Conservation (phyloP, 2,888 invertebrate species). For the Biston stratarius region DNA sequence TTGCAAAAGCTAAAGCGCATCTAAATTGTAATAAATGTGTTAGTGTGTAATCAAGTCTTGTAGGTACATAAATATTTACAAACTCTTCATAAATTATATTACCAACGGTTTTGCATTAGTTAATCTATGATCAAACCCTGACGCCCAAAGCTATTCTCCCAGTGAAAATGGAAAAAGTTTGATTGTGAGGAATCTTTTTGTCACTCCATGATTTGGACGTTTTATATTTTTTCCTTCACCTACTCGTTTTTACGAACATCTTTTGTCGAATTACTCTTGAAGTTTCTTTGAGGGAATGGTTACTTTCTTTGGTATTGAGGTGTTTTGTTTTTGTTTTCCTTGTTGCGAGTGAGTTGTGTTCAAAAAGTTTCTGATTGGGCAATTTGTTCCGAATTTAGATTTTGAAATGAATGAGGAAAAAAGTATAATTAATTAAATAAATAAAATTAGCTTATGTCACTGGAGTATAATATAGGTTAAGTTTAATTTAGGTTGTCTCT, state of each 20-base stretch:
- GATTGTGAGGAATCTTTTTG: constrained; percentile 76
- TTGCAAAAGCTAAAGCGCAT: too few species aligned
- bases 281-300: constrained; percentile 34
- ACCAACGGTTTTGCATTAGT: constrained; percentile 9
- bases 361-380: constrained; percentile 16
- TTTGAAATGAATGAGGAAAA: constrained; percentile 4
- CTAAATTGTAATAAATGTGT: too few species aligned
- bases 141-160: constrained; percentile 67
- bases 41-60: background rate
- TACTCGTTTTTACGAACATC: constrained; percentile 40
- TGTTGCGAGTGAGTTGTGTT: constrained; percentile 28
- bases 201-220: constrained; percentile 74
- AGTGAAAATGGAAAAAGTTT: constrained; percentile 82
- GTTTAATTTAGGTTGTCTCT: too few species aligned
- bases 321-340: constrained; percentile 36
- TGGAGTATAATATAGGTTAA: background rate
- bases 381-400: constrained; percentile 11
- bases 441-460: too few species aligned
- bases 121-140: constrained; percentile 39
- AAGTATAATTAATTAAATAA: too few species aligned
- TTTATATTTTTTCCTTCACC: constrained; percentile 62
- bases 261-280: constrained; percentile 46
- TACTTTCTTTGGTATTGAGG: constrained; percentile 36
- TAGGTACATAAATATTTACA: background rate
- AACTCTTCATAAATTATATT: background rate